Conservation (phyloP, 1,140 invertebrate genomes). For the Sminthurides bifidus region DNA sequence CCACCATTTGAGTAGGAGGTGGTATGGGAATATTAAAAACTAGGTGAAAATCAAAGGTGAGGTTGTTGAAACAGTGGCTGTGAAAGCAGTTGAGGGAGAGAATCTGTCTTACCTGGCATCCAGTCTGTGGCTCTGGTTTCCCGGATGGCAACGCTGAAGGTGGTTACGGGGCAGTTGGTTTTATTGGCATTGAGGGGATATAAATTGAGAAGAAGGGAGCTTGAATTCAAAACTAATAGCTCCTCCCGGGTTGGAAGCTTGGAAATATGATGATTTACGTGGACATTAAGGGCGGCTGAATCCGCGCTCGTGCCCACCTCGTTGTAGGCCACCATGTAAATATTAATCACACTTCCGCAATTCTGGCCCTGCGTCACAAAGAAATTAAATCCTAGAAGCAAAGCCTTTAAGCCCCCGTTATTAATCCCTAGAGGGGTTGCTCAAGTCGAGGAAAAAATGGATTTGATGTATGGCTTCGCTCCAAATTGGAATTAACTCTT, state of each 20-base stretch:
- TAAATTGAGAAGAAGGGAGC: conserved; percentile 18
- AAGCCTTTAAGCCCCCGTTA: not conserved
- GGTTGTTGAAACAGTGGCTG: not conserved
- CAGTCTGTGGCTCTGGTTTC: conserved; percentile 18
- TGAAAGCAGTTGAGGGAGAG: not conserved
- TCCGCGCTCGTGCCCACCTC: conserved; percentile 21
- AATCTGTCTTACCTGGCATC: conserved; percentile 1
- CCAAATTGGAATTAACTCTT: not conserved
- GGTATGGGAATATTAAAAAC: too few relatives aligned
- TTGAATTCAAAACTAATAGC: conserved; percentile 18
- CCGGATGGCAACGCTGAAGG: conserved; percentile 13
- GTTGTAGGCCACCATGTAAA: conserved; percentile 28
- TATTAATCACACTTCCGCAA: conserved; percentile 23
- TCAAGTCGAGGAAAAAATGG: too few relatives aligned
- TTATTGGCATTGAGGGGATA: conserved; percentile 21
- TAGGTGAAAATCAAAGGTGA: not conserved
- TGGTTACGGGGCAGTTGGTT: conserved; percentile 16
- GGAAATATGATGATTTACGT: conserved; percentile 17
- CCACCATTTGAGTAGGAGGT: too few relatives aligned
- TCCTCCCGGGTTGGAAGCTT: conserved; percentile 15
- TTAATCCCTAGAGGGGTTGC: not conserved
- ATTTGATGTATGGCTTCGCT: not conserved
- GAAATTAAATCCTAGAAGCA: not conserved
- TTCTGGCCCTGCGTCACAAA: conserved; percentile 8
- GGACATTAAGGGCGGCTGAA: conserved; percentile 14